Base-by-base conservation (phyloP, 1,140 invertebrate species). In the Rhynchophorus ferrugineus region DNA sequence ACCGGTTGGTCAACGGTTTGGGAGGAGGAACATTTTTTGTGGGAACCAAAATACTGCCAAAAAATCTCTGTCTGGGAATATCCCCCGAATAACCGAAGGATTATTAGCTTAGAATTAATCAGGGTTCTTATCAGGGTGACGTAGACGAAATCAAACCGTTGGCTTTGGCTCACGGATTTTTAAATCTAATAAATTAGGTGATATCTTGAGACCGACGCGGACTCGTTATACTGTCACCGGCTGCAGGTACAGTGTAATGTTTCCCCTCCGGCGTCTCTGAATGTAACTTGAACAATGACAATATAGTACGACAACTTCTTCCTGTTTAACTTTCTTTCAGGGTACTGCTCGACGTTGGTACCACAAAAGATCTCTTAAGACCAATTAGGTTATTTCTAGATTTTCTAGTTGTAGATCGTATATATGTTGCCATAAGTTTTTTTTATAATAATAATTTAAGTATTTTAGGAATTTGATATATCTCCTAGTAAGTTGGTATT, bases 11-110 rank as follows among this genome's bases (percentile, higher is more conserved):
- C 20, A 37, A 38, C 43, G 49, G 41, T 52, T 2, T 45, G 21
- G 20, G 16, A n/a, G 41, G 16, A 43, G 48, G n/a, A 50, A 50
- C 34, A 24, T 48, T n/a, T n/a, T n/a, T n/a, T n/a, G n/a, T n/a
- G n/a, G n/a, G n/a, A 36, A 48, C 45, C 45, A 48, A 48, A 48
- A 38, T 48, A 48, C 45, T 48, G 45, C 45, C 45, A 48, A 48
- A 48, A 22, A 22, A 19, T 46, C 33, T 7, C 17, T 14, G 16
- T 11, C 13, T 5, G 21, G 6, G 43, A 45, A n/a, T n/a, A n/a
- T n/a, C n/a, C n/a, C n/a, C n/a, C n/a, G n/a, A n/a, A n/a, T n/a
- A n/a, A n/a, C n/a, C n/a, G n/a, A n/a, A n/a, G n/a, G n/a, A n/a
- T n/a, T n/a, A n/a, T n/a, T n/a, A n/a, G n/a, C n/a, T n/a, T n/a